Evolutionary conservation across 2,113 vertebrate genomes (phyloP).

Genomic region (Malurus elegans): DNA sequence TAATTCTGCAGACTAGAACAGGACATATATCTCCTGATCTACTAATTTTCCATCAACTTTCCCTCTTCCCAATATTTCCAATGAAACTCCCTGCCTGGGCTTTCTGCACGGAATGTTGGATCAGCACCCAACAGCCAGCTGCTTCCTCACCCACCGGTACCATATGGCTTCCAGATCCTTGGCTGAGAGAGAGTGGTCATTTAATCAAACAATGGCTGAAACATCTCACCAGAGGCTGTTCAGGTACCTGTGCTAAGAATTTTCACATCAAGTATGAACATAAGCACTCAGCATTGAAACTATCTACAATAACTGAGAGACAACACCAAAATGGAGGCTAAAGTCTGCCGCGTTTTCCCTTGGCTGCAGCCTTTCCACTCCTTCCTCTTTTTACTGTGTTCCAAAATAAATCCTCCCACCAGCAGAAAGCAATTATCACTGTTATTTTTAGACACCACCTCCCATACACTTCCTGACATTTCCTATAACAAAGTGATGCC

Average conservation of each 20-base stretch:
- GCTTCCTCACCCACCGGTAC: background rate
- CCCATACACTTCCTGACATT: conserved; percentile 41
- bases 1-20: background rate
- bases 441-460: conserved; percentile 54
- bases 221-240: background rate
- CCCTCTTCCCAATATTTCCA: background rate
- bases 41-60: background rate
- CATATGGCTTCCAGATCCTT: background rate
- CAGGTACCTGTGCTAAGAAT: background rate
- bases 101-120: background rate
- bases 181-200: background rate
- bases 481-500: background rate
- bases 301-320: background rate
- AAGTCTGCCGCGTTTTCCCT: background rate
- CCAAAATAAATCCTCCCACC: conserved; percentile 54
- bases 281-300: background rate
- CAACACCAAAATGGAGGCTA: background rate
- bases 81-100: background rate
- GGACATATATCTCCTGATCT: fast-evolving
- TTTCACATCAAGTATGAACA: background rate
- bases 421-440: conserved; percentile 57
- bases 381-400: background rate
- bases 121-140: background rate
- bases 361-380: background rate
- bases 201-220: background rate